A percentile compares a stretch with the other conserved stretches of the same genome.
Evolutionary conservation across 2,888 invertebrate species (phyloP).

Genomic region (Campoplex capitator): DNA sequence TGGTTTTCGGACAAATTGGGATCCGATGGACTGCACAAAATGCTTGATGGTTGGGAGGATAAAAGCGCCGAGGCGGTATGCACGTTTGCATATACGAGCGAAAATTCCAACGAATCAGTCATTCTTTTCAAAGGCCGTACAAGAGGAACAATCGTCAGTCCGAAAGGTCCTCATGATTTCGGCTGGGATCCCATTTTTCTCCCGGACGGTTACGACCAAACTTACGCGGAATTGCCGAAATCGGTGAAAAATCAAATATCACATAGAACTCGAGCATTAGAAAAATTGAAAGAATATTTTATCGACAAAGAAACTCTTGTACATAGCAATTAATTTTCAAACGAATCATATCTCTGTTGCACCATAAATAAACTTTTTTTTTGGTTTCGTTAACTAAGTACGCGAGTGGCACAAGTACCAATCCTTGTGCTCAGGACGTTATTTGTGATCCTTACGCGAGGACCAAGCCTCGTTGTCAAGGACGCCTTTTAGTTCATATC

Average conservation of each 20-base stretch:
- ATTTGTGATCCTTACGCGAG: no score
- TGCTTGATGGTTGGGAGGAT: constrained; percentile 94
- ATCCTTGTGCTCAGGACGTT: no score
- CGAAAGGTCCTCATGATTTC: constrained; percentile 94
- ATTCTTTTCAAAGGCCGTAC: constrained; percentile 91
- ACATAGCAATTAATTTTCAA: neutral
- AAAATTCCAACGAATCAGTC: constrained; percentile 87
- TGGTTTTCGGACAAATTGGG: constrained; percentile 97
- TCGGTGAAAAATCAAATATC: constrained; percentile 96
- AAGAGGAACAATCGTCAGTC: constrained; percentile 93
- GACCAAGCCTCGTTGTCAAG: neutral
- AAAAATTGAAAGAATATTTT: constrained; percentile 88
- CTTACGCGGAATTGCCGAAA: constrained; percentile 96
- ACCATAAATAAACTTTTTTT: constrained; percentile 1
- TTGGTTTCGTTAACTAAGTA: no score
- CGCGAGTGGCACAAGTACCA: neutral
- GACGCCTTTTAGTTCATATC: no score
- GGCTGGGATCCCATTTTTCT: constrained; percentile 99
- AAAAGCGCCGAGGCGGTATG: constrained; percentile 97
- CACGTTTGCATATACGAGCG: constrained; percentile 94
- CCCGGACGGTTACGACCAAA: constrained; percentile 91
- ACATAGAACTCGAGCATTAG: constrained; percentile 94
- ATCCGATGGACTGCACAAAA: constrained; percentile 92
- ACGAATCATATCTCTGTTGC: constrained; percentile 1
- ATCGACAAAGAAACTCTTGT: constrained; percentile 50